Conservation (phyloP, 2,888 invertebrate genomes). For the Cryptus viduatorius region DNA sequence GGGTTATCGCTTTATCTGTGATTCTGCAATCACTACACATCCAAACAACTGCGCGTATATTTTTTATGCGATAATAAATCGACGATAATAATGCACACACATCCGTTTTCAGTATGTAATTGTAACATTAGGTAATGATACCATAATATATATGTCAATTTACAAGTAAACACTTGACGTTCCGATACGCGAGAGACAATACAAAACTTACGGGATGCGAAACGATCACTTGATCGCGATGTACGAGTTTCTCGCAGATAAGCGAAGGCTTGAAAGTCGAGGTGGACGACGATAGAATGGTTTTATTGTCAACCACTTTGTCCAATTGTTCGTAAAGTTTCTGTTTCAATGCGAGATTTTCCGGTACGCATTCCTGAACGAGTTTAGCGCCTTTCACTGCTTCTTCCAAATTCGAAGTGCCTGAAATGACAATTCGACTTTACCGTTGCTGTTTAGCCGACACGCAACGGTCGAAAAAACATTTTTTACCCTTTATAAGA, state of each 20-base stretch:
- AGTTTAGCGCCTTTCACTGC: constrained; percentile 92
- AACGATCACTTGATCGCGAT: constrained; percentile 90
- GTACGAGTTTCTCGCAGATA: constrained; percentile 92
- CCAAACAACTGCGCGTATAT: neutral
- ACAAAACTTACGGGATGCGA: constrained; percentile 91
- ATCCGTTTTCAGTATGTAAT: neutral
- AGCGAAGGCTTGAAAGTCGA: constrained; percentile 96
- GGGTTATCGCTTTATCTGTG: constrained; percentile 51
- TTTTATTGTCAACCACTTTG: constrained; percentile 90
- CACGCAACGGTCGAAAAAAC: neutral
- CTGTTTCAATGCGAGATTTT: constrained; percentile 93
- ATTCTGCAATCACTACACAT: constrained; percentile 18
- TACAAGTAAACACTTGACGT: constrained; percentile 8
- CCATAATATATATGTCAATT: constrained; percentile 21
- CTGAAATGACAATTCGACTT: constrained; percentile 81
- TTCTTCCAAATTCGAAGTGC: constrained; percentile 89
- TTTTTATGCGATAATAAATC: neutral
- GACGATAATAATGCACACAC: neutral
- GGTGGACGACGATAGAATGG: constrained; percentile 96
- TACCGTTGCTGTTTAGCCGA: neutral
- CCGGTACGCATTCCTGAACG: constrained; percentile 97
- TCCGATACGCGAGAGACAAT: neutral
- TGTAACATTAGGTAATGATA: constrained; percentile 33
- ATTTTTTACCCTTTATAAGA: constrained; percentile 90
- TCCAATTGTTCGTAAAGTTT: constrained; percentile 93